Percentiles rank a stretch among this genome's conserved stretches.
Evolutionary conservation across 1,140 invertebrate species (phyloP).

Genomic region (Zophobas atratus): DNA sequence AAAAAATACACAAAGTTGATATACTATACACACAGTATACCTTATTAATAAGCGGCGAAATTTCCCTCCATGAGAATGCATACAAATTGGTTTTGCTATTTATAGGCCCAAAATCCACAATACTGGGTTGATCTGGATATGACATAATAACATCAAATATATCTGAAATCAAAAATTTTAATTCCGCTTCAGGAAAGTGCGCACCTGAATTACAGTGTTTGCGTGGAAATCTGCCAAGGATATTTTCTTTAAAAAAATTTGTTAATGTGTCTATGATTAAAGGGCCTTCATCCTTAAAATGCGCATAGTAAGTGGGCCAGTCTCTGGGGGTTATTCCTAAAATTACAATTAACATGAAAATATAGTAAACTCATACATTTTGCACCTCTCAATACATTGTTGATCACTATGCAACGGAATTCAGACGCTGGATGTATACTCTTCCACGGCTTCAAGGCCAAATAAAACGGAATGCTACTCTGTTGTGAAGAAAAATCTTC

Average conservation of each 20-base stretch:
- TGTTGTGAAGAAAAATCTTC: constrained; percentile 61
- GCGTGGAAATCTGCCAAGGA: constrained; percentile 58
- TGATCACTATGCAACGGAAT: constrained; percentile 65
- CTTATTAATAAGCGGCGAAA: constrained; percentile 61
- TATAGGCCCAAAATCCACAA: constrained; percentile 63
- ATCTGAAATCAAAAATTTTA: constrained; percentile 55
- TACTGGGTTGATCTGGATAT: constrained; percentile 58
- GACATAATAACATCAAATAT: constrained; percentile 62
- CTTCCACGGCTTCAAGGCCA: constrained; percentile 62
- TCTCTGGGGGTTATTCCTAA: constrained; percentile 63
- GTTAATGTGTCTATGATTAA: constrained; percentile 61
- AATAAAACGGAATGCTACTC: constrained; percentile 60
- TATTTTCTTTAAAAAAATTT: constrained; percentile 61
- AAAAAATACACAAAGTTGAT: constrained; percentile 32
- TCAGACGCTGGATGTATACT: constrained; percentile 65
- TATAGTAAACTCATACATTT: constrained; percentile 22
- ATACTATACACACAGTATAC: constrained; percentile 39
- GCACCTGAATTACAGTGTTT: constrained; percentile 56
- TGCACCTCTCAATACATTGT: constrained; percentile 61
- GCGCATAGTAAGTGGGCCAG: constrained; percentile 65
- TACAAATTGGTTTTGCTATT: constrained; percentile 64
- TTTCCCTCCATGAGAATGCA: constrained; percentile 65
- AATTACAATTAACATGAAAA: neutral
- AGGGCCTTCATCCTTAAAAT: constrained; percentile 63
- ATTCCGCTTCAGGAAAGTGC: neutral